A percentile compares a stretch with the other conserved stretches of the same genome.
phyloP scores from a whole-genome alignment of 53 echinoderm and acorn worm genomes.

The Zoroaster sp. region DNA sequence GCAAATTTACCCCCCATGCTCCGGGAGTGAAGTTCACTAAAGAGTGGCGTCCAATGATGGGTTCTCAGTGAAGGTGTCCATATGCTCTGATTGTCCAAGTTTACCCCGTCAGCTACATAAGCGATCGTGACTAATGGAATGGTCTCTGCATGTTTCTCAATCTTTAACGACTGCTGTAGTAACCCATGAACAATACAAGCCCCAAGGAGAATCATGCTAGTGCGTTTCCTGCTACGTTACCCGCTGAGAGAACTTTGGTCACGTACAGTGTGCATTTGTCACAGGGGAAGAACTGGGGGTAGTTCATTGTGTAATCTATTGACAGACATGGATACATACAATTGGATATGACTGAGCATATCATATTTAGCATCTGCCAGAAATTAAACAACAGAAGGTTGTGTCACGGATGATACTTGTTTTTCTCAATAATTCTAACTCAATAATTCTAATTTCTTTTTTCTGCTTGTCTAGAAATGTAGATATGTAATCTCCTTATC shows the following conservation, averaged over 20 bases:
- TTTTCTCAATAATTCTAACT: too few species aligned
- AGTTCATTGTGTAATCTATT: too few species aligned
- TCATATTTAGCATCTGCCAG: too few species aligned
- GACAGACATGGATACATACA: too few species aligned
- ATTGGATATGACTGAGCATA: too few species aligned
- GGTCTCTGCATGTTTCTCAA: neutral
- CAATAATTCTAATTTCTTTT: too few species aligned
- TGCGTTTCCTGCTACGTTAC: neutral
- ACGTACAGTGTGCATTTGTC: neutral
- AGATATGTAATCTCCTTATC: too few species aligned
- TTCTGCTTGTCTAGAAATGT: too few species aligned
- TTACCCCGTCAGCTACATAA: constrained; percentile 13
- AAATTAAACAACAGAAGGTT: too few species aligned
- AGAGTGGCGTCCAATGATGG: neutral
- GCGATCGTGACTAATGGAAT: constrained; percentile 2
- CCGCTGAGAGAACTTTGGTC: neutral
- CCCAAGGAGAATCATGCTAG: neutral
- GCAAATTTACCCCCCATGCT: neutral
- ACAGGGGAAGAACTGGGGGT: neutral
- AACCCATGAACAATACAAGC: neutral
- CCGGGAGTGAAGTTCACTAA: neutral
- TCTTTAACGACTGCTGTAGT: neutral
- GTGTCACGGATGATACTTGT: too few species aligned
- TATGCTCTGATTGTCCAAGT: neutral
- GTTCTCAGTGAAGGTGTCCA: neutral